Percentiles rank a stretch among this genome's conserved stretches.
phyloP scores from a whole-genome alignment of 2,888 invertebrate genomes.

The Diarsia brunnea region DNA sequence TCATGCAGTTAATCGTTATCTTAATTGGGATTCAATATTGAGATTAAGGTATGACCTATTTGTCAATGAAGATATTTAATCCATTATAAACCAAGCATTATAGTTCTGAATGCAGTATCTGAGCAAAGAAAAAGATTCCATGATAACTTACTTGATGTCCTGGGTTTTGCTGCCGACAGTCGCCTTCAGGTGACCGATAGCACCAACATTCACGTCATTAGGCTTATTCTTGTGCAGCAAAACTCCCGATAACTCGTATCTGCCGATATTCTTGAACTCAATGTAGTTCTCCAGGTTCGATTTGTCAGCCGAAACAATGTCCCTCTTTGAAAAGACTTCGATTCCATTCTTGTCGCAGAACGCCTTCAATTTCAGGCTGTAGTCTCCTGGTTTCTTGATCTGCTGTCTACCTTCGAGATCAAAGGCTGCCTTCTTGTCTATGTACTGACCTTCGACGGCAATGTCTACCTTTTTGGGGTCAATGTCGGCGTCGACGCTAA shows the following conservation, averaged over 20 bases:
- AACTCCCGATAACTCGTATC: constrained; percentile 91
- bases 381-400: constrained; percentile 85
- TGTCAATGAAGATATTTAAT: too few relatives aligned
- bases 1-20: neutral
- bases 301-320: constrained; percentile 89
- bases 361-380: constrained; percentile 80
- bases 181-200: constrained; percentile 90
- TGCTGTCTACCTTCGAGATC: constrained; percentile 90
- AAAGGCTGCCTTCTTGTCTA: constrained; percentile 91
- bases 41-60: neutral
- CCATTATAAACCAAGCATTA: neutral
- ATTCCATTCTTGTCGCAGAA: constrained; percentile 78
- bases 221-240: constrained; percentile 89
- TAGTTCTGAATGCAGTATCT: neutral
- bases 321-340: constrained; percentile 90
- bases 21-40: neutral
- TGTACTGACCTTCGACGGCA: constrained; percentile 90
- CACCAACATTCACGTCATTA: constrained; percentile 90
- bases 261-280: constrained; percentile 91
- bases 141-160: constrained; percentile 89
- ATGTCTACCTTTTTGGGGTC: constrained; percentile 90
- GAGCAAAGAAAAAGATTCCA: neutral
- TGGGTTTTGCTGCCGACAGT: constrained; percentile 87
- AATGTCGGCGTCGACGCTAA: constrained; percentile 90
- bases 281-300: constrained; percentile 92